phyloP scores from a whole-genome alignment of 2,888 invertebrate genomes.

The Sipha maydis region DNA sequence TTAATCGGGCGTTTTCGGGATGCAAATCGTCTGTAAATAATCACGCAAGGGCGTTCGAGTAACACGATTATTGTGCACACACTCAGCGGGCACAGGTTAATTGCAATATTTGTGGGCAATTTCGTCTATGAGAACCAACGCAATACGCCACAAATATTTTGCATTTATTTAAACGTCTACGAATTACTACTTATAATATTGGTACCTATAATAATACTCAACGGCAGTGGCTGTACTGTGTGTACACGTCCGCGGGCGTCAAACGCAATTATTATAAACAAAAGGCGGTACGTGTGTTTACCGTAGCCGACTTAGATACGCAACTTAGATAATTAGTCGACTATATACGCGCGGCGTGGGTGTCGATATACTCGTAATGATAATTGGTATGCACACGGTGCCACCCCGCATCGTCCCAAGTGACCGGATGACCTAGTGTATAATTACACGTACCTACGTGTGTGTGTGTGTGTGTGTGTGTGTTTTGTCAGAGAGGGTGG shows the following conservation, averaged over 20 bases:
- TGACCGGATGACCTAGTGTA: neutral
- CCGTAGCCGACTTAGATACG: no score
- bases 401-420: neutral
- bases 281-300: neutral
- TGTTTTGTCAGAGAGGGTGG: no score
- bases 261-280: neutral
- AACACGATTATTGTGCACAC: neutral
- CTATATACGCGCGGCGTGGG: neutral
- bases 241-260: conserved; percentile 23
- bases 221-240: neutral
- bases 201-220: neutral
- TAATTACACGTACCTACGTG: no score
- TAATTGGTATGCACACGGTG: neutral
- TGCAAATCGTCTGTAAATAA: neutral
- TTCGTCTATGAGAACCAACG: no score
- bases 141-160: no score
- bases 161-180: no score
- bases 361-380: conserved; percentile 13
- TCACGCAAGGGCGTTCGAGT: neutral
- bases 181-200: no score
- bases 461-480: no score
- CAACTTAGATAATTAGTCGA: no score
- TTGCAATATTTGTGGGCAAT: no score
- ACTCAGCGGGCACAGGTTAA: neutral
- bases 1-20: conserved; percentile 32